Conservation (phyloP, 2,797 vertebrate genomes). For the Decapterus maruadsi region DNA sequence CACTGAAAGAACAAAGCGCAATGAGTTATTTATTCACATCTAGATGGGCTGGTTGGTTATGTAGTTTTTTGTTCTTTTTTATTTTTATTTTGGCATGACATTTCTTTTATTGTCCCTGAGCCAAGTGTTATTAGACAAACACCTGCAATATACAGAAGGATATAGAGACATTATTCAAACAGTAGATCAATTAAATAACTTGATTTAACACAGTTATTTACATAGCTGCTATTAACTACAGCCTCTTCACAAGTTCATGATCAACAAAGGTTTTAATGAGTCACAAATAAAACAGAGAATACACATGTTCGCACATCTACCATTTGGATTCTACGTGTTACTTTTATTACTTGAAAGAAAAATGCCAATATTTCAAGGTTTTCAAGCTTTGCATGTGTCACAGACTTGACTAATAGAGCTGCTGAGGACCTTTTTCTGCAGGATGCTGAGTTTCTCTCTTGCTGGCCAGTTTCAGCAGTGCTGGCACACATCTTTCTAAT, state of each 20-base stretch:
- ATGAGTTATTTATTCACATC: conserved; percentile 1
- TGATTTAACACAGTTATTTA: neutral
- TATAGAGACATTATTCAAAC: neutral
- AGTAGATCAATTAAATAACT: neutral
- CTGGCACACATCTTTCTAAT: conserved; percentile 39
- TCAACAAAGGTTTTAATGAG: conserved; percentile 14
- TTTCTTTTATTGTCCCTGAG: conserved; percentile 15
- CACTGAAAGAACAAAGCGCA: conserved; percentile 79
- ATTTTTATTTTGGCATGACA: neutral
- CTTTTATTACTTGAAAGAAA: conserved; percentile 2
- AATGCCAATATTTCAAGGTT: conserved; percentile 25
- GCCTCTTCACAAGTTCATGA: neutral
- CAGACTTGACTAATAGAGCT: conserved; percentile 20
- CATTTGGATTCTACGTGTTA: conserved; percentile 5
- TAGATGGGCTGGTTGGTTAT: neutral
- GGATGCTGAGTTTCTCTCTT: conserved; percentile 35
- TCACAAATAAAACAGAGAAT: neutral
- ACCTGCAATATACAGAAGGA: conserved; percentile 7
- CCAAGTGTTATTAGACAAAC: conserved; percentile 5
- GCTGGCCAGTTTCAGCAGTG: conserved; percentile 39
- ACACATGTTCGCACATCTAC: neutral
- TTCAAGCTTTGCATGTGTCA: conserved; percentile 43
- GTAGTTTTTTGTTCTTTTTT: neutral
- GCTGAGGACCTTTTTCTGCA: conserved; percentile 29
- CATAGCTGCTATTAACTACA: neutral